Evolutionary conservation across 2,113 vertebrate genomes (phyloP).

Genomic region (Oreochromis niloticus): DNA sequence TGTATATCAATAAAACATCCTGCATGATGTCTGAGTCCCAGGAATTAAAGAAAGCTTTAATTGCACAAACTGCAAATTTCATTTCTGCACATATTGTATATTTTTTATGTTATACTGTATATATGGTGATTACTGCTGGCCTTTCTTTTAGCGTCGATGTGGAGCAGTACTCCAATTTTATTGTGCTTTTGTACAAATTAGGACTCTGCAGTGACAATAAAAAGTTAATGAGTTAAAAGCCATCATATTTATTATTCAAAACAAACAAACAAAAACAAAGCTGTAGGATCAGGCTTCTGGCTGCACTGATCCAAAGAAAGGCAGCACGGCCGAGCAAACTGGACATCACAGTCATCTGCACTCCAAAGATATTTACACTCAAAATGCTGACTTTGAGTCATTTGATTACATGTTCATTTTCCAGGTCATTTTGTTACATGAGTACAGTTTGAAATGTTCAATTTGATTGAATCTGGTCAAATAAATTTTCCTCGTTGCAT

Average conservation of each 20-base stretch:
- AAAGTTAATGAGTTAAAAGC: background rate
- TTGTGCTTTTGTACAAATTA: background rate
- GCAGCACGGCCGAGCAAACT: background rate
- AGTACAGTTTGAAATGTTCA: background rate
- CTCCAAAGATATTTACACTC: background rate
- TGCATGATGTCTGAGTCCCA: background rate
- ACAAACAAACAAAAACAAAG: background rate
- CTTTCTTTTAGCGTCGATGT: background rate
- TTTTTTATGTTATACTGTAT: background rate
- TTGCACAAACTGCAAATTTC: background rate
- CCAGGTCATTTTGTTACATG: background rate
- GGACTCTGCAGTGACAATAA: background rate
- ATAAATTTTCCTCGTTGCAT: background rate
- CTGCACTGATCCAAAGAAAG: background rate
- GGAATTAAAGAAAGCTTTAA: background rate
- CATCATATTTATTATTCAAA: background rate
- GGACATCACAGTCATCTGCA: background rate
- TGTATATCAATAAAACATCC: background rate
- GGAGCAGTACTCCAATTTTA: background rate
- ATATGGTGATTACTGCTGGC: background rate
- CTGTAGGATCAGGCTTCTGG: background rate
- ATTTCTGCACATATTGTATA: background rate
- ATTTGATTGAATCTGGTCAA: background rate
- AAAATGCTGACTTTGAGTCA: background rate
- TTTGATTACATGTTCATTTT: background rate